Base-by-base conservation (phyloP, 2,888 invertebrate species). In the Diabrotica balteata region DNA sequence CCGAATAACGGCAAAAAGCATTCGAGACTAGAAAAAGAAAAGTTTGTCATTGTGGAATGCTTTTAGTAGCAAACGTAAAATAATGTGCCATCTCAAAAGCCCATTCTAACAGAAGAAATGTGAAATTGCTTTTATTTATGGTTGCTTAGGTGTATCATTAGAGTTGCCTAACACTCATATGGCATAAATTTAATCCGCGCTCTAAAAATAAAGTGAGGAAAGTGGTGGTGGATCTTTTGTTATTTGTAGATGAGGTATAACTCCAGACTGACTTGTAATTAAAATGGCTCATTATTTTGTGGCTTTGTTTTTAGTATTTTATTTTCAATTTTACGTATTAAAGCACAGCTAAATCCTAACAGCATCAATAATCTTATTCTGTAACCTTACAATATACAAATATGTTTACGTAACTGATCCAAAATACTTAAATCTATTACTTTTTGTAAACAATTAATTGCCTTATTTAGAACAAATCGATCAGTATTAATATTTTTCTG, bases 81-180 rank as follows among this genome's bases (percentile, higher is more conserved):
- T 59, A 63, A 54, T 55, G 59, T 49, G 67, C 53, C 59, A 62
- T 67, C 67, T 59, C 67, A 54, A 59, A 67, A 63, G 54, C 59
- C 63, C 50, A 59, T 67, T 67, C 54, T 55, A 63, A 63, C 67
- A 59, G 59, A 55, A 63, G 63, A 67, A 67, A 67, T 67, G 67
- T 67, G 59, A 51, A 67, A 63, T 55, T 59, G 54, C 63, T 63
- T 67, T 67, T 67, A 67, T 67, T 67, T 67, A 67, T 63, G 63
- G 63, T 67, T 67, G 63, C 63, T 67, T 63, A 67, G 67, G 63
- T 63, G 59, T 67, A 67, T 63, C 59, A 55, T 67, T 67, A 63
- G 49, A 66, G 66, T 59, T 66, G 66, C 66, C 60, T 60, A 66
- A 66, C 66, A 63, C 63, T 67, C 63, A 63, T 67, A 67, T 63